Base-by-base conservation (phyloP, 2,888 invertebrate genomes). In the Agrochola lychnidis region DNA sequence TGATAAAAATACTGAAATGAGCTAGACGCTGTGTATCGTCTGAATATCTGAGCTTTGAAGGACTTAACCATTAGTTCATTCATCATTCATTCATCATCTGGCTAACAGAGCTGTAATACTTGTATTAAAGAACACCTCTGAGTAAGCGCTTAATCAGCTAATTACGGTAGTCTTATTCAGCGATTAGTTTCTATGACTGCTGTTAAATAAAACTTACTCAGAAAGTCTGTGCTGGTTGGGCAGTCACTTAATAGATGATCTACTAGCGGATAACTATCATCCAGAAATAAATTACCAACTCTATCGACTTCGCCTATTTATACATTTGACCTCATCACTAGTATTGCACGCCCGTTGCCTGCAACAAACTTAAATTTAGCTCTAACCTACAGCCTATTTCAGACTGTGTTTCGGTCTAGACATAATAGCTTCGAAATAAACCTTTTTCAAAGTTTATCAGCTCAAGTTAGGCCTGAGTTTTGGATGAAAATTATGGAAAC, bases 331-430 rank as follows among this genome's bases (percentile, higher is more conserved):
- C 82, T 72, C 85, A 71, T 69, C 85, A 81, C 85, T 81, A 87
- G 73, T 40, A 40, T 42, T 80, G 78, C 71, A 64, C 66, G 62
- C 42, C 66, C 25, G 70, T 36, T 73, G 73, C 67, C 14, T 79
- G 84, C 75, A 84, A 61, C 69, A 66, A 71, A 79, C 73, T 73
- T 86, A 78, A 70, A 82, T 78, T 68, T 76, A 86, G 73, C 73
- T 76, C 48, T 57, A 66, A 79, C 84, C 84, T 75, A 78, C 30
- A 76, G 36, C 56, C 73, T 79, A 62, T 75, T 79, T 79, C 36
- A 74, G 19, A 57, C 63, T 67, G 30, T 64, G 56, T 79, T 75
- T 75, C n/a, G n/a, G 75, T 61, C 70, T 75, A 79, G 62, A 76
- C 70, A 53, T 48, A 22, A 30, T 59, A 59, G 57, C 51, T 57